Percentiles rank a stretch among this genome's conserved stretches.
These are phyloP conservation scores for Silurus asotus DNA, from an alignment of 2,113 vertebrate species.

Conservation along the genomic window DNA sequence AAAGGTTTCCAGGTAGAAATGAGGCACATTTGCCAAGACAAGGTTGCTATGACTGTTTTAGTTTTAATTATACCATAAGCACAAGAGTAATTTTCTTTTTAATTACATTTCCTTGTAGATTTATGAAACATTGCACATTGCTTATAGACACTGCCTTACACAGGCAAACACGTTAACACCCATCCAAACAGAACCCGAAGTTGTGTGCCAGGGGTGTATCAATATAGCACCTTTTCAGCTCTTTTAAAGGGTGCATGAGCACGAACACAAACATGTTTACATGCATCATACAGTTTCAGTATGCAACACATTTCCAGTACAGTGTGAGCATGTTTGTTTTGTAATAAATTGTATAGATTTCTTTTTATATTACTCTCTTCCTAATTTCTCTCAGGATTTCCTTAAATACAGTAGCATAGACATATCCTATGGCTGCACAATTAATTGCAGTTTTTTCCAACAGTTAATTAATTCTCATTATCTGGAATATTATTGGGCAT, in stretches of 20 bases:
- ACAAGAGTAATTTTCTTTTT: constrained; percentile 66
- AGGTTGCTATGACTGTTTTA: constrained; percentile 53
- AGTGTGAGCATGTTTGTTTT: background rate
- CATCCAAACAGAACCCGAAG: background rate
- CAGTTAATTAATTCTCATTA: background rate
- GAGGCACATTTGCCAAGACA: constrained; percentile 56
- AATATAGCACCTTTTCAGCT: background rate
- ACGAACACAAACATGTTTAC: constrained; percentile 18
- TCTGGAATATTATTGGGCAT: background rate
- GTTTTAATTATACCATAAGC: constrained; percentile 55
- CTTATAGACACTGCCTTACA: constrained; percentile 51
- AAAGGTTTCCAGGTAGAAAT: constrained; percentile 61
- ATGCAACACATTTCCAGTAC: background rate
- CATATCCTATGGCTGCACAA: background rate
- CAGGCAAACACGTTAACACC: background rate
- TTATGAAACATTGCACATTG: constrained; percentile 40
- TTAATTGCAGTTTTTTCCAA: background rate
- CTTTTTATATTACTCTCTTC: background rate
- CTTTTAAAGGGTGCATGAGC: background rate
- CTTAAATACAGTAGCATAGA: background rate
- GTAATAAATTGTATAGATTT: too few relatives aligned
- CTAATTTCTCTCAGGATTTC: background rate
- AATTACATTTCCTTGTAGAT: constrained; percentile 64
- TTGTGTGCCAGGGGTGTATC: background rate
- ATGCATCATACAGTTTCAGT: background rate